Base-by-base conservation (phyloP, 2,113 vertebrate genomes). In the Merops nubicus region DNA sequence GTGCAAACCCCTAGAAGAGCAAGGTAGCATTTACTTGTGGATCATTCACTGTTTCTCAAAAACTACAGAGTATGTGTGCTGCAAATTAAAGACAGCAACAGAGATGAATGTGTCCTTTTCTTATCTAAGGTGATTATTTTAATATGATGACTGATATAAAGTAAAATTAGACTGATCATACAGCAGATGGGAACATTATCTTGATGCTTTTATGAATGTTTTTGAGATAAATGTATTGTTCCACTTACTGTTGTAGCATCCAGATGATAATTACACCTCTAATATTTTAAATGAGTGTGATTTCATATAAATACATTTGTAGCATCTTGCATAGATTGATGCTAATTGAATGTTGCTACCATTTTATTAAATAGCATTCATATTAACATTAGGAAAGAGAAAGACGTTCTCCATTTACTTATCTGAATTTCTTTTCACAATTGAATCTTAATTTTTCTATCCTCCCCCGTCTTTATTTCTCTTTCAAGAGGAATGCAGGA, bases 301-400 rank as follows among this genome's bases (percentile, higher is more conserved):
- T 62, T 45, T 89, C 45, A 95, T 68, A 78, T 28, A 56, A 97
- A 89, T 42, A 63, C 69, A 62, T 76, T 75, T 96, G 70, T 67
- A 91, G 53, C 31, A 90, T 84, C 84, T 67, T 93, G 33, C 70
- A 48, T 65, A 91, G 68, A 95, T 95, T 16, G 29, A 74, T 91
- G 59, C 12, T 97, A 98, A 96, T 84, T 95, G 72, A 94, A 77
- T 87, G 62, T 75, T 85, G 28, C 75, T 80, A 54, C 53, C 83
- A 85, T 70, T 62, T 91, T 93, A 47, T 92, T 93, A 97, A 92
- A 75, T 26, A 85, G n/a, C 15, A 81, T 80, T 83, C 91, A 25
- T 59, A 53, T 63, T 79, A 54, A 88, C 38, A 89, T 36, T 93
- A 70, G 76, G 50, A 72, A 79, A 33, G 42, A 75, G 38, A 87